Evolutionary conservation across 2,113 vertebrate genomes (phyloP), one percentile per base, ranked within the genome.

Genomic region (Ageneiosus marmoratus): DNA sequence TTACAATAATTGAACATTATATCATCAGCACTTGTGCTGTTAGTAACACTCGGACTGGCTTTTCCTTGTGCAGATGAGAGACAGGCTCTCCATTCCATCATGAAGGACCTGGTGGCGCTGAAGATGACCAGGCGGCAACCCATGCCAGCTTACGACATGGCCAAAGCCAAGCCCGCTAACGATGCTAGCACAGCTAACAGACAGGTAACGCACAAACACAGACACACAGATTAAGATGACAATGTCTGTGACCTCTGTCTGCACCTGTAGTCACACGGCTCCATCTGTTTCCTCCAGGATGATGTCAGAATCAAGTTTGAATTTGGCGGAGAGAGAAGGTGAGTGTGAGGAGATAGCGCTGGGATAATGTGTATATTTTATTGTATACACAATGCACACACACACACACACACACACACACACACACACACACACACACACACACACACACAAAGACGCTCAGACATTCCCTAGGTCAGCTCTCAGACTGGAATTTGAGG

Each of bases 301-400:
- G 97, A 99, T 56, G 94, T 99, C 87, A 95, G 97, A 92, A 97
- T 99, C 82, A 99, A 99, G 92, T 99, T 99, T 93, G 97, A 99
- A 87, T 94, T 96, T 89, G 96, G 95, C 0, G 97, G 96, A 81
- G 97, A 98, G 89, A 95, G 95, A 83, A 93, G 97, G 97, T 99
- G 85, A 94, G 94, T 92, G 41, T 53, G 29, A 65, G 88, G 86
- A 72, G 6, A 11, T 7, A 15, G 41, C 6, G 12, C 18, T 12
- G 2, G 67, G 10, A 20, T 44, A n/a, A 0, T 3, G 8, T 12
- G 22, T 46, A 34, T 41, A 10, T 69, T 41, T 77, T 37, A 56
- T 32, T 73, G 24, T 32, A 44, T 16, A n/a, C n/a, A n/a, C n/a
- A n/a, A n/a, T n/a, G n/a, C n/a, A n/a, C n/a, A n/a, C n/a, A n/a